Base-by-base conservation (phyloP, 1,140 invertebrate species). In the Pseudomyrmex gracilis region DNA sequence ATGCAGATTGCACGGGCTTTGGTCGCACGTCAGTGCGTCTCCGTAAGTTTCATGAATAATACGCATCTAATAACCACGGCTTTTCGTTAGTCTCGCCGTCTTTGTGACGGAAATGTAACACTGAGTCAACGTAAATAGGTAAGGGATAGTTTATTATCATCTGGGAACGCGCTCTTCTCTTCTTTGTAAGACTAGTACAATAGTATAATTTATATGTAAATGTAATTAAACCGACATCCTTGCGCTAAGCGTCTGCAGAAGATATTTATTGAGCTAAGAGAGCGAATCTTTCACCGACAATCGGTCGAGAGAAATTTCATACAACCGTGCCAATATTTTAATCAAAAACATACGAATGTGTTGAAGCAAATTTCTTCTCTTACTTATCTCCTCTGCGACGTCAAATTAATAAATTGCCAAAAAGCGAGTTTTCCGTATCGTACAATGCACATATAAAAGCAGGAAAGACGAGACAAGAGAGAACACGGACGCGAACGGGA, bases 371-470 rank as follows among this genome's bases (percentile, higher is more conserved):
- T 73, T 51, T 70, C 43, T 47, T n/a, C 3, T n/a, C 10, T n/a
- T 45, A 51, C 58, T 55, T 73, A 13, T 60, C 20, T 49, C 63
- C 73, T 49, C 64, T 57, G 58, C 64, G 60, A 73, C 80, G 85
- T 84, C 60, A 84, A 87, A 87, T 87, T 87, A 87, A 87, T 67
- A 85, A 86, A 80, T 86, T 86, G 77, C 66, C 53, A 51, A 73
- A 70, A 76, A 66, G 82, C 22, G 55, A 78, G 73, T 87, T 87
- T 34, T 83, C 73, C 51, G 66, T 80, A 84, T 86, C 57, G 22
- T 17, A 15, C n/a, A 73, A 83, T 49, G 78, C 34, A 34, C 20
- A 8, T 53, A 22, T 20, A 53, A 55, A 43, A 34, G 47, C n/a
- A 45, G 0, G 61, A 53, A 20, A 64, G 61, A 57, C 4, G 15